Conservation (phyloP, 2,113 vertebrate genomes). For the Mohoua ochrocephala region DNA sequence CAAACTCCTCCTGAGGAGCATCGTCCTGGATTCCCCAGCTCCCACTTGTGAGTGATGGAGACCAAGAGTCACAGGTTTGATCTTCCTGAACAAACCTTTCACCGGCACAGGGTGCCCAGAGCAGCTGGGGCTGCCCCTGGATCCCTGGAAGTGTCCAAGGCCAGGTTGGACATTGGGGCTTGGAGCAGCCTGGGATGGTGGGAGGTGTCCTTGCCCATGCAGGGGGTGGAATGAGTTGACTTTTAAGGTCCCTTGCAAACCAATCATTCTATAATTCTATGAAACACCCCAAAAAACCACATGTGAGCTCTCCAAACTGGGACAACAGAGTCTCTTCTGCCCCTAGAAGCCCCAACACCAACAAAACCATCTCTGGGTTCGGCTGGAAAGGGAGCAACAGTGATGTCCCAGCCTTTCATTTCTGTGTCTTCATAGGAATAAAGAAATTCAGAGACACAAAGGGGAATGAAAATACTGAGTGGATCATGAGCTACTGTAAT, state of each 20-base stretch:
- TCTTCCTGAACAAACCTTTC: background rate
- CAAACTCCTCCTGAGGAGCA: background rate
- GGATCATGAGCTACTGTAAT: background rate
- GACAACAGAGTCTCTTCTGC: background rate
- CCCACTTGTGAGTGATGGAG: background rate
- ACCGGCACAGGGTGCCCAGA: background rate
- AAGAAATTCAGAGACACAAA: background rate
- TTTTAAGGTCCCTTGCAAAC: background rate
- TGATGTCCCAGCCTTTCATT: background rate
- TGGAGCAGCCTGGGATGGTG: background rate
- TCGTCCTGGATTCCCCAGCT: background rate
- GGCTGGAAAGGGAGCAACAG: background rate
- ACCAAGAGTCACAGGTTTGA: background rate
- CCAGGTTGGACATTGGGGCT: fast-evolving
- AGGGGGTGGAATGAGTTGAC: background rate
- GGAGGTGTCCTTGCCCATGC: background rate
- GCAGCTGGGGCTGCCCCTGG: background rate
- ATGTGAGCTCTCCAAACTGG: background rate
- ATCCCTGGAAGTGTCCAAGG: background rate
- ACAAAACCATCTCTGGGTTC: background rate
- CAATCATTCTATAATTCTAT: background rate
- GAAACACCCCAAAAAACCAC: background rate
- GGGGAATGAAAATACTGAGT: background rate
- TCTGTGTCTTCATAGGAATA: background rate
- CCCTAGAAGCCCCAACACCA: background rate